Conservation (phyloP, 2,888 invertebrate genomes). For the Alentia gelatinosa region DNA sequence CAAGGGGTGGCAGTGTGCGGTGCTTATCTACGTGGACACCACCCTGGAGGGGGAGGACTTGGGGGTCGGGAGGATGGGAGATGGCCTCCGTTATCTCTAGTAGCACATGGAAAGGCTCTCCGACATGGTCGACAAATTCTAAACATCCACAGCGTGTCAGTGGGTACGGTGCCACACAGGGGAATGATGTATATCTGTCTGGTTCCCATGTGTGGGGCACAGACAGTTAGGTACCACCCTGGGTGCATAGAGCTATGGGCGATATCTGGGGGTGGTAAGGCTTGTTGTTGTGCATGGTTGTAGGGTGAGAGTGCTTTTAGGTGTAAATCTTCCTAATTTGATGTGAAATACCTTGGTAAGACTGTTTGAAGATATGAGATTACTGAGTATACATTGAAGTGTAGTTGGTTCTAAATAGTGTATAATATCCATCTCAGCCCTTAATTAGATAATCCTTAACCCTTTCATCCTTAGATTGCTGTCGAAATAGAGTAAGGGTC, state of each 20-base stretch:
- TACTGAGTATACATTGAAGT: too few relatives aligned
- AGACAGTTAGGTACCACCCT: not conserved
- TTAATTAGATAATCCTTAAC: too few relatives aligned
- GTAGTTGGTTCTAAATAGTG: too few relatives aligned
- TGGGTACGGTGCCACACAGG: not conserved
- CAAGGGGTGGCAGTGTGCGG: not conserved
- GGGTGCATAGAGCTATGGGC: not conserved
- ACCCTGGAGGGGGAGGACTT: not conserved
- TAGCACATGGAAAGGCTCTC: not conserved
- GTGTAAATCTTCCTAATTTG: not conserved
- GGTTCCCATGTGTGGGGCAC: not conserved
- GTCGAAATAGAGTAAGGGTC: too few relatives aligned
- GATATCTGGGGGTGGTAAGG: too few relatives aligned
- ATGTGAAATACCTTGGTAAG: too few relatives aligned
- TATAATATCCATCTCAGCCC: too few relatives aligned
- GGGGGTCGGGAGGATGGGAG: not conserved
- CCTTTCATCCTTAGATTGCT: too few relatives aligned
- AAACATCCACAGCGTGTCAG: not conserved
- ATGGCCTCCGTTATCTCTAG: not conserved
- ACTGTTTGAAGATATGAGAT: too few relatives aligned
- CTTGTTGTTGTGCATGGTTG: not conserved
- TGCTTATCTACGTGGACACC: not conserved
- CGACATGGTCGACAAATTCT: not conserved
- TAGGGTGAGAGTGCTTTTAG: not conserved
- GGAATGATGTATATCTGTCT: not conserved